Base-by-base conservation (phyloP, 2,113 vertebrate genomes). In the Anolis carolinensis region DNA sequence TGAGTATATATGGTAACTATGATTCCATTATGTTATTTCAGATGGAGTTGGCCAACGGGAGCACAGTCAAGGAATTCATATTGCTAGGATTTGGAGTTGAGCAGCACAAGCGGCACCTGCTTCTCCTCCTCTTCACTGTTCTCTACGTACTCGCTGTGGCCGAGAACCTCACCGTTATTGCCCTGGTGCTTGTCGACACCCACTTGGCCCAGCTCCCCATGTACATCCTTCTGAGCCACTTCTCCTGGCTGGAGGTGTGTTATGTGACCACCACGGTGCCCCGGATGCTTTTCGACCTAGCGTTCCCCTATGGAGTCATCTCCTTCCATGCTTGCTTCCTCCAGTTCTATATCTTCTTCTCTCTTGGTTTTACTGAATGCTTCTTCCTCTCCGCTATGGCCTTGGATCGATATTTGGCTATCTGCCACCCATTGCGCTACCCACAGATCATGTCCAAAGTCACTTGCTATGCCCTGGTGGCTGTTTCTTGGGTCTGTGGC, bases 291-390 rank as follows among this genome's bases (percentile, higher is more conserved):
- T 65, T 30, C 32, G 91, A 90, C 25, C 79, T 93, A 6, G 55
- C 90, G 0, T 86, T 85, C 32, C 79, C 90, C 13, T 25, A 76
- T 4, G 91, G 86, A 73, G 44, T 82, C 67, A 89, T 94, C 59
- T 91, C 91, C 34, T 91, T 93, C 85, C 72, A 52, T 1, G 81
- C 86, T 1, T 95, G 94, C 75, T 92, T 95, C 84, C 79, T 93
- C 30, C 95, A 95, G 67, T 95, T 94, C 55, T 95, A 94, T 30
- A 86, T 93, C 39, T 95, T 93, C 78, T 94, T 95, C 78, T 94
- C 92, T 32, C 67, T 94, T 72, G 92, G 90, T 0, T 86, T 82
- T 48, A 73, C 86, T 9, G 82, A 84, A 67, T 67, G 73, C 44
- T 2, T 84, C 20, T 84, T 84, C 62, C 73, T 84, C 21, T 84